A percentile compares a stretch with the other conserved stretches of the same genome.
phyloP scores from a whole-genome alignment of 1,140 invertebrate species.

The Ganaspis sp. region DNA sequence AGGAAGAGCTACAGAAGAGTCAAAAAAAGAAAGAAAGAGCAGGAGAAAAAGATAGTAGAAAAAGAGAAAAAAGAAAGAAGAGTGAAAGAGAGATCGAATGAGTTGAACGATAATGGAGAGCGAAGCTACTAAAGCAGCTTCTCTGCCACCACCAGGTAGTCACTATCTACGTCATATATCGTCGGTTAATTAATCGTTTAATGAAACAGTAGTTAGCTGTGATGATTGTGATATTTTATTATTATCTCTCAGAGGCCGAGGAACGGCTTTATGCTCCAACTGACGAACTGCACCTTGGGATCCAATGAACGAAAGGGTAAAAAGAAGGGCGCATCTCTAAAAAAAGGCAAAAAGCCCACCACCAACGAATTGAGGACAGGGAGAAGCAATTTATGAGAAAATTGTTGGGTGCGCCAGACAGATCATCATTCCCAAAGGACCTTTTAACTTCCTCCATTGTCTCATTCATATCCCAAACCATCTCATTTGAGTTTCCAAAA shows the following conservation, averaged over 20 bases:
- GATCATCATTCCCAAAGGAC: slow-evolving; percentile 7
- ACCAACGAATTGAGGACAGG: slow-evolving; percentile 41
- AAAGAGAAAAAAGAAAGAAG: slow-evolving; percentile 33
- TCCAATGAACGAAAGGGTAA: slow-evolving; percentile 31
- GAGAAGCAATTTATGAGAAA: slow-evolving; percentile 65
- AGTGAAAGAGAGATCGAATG: slow-evolving; percentile 31
- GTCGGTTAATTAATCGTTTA: slow-evolving; percentile 73
- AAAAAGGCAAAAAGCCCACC: slow-evolving; percentile 7
- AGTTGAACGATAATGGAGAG: slow-evolving; percentile 32
- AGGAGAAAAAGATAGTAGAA: slow-evolving; percentile 11
- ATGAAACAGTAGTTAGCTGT: slow-evolving; percentile 73
- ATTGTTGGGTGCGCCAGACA: slow-evolving; percentile 49
- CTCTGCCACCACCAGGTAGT: slow-evolving; percentile 47
- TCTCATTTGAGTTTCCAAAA: too few relatives aligned
- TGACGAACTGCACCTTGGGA: slow-evolving; percentile 20
- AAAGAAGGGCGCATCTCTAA: slow-evolving; percentile 9
- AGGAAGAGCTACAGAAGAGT: too few relatives aligned
- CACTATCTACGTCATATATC: slow-evolving; percentile 69
- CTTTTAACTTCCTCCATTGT: background rate
- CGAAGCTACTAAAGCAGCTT: slow-evolving; percentile 41
- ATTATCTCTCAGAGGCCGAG: slow-evolving; percentile 55
- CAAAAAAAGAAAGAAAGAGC: slow-evolving; percentile 34
- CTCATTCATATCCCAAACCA: background rate
- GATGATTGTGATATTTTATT: slow-evolving; percentile 74
- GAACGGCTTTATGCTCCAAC: slow-evolving; percentile 35